Evolutionary conservation across 1,140 invertebrate genomes (phyloP).

Genomic region (Paramacrobiotus metropolitanus): DNA sequence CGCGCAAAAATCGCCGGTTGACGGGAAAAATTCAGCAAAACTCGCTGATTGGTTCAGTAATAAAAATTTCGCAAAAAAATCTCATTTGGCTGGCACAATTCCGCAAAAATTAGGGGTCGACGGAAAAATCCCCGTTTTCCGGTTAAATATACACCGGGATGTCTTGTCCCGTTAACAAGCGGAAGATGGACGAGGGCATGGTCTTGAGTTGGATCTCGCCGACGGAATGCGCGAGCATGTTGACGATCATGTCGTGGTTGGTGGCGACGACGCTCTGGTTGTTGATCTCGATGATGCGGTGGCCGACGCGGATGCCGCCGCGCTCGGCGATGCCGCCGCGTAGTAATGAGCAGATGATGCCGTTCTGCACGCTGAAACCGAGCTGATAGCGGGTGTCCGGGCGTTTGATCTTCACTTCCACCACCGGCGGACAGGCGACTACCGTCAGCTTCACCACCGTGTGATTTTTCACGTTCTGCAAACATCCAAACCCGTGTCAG

Average conservation of each 20-base stretch:
- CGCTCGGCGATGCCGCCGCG: conserved; percentile 93
- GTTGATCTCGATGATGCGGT: conserved; percentile 98
- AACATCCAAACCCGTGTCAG: too few species aligned
- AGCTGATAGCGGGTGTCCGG: conserved; percentile 98
- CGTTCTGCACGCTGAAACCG: conserved; percentile 98
- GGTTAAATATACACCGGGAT: conserved; percentile 89
- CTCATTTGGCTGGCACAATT: too few species aligned
- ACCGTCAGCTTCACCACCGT: conserved; percentile 94
- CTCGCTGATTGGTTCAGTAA: too few species aligned
- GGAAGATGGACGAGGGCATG: conserved; percentile 99
- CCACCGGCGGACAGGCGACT: conserved; percentile 96
- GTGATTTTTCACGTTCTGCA: conserved; percentile 69
- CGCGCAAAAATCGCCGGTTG: too few species aligned
- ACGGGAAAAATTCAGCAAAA: too few species aligned
- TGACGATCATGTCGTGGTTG: conserved; percentile 96
- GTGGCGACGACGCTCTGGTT: conserved; percentile 96
- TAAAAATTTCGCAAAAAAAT: too few species aligned
- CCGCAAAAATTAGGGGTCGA: too few species aligned
- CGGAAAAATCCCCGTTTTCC: too few species aligned
- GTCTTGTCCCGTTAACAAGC: conserved; percentile 91
- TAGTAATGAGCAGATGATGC: conserved; percentile 91
- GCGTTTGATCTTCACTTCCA: conserved; percentile 95
- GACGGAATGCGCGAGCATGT: conserved; percentile 87
- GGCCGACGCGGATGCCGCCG: conserved; percentile 89
- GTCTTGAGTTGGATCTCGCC: conserved; percentile 99